These are phyloP conservation scores for Microdon myrmicae DNA, from an alignment of 2,888 invertebrate species.

Conservation along the genomic window DNA sequence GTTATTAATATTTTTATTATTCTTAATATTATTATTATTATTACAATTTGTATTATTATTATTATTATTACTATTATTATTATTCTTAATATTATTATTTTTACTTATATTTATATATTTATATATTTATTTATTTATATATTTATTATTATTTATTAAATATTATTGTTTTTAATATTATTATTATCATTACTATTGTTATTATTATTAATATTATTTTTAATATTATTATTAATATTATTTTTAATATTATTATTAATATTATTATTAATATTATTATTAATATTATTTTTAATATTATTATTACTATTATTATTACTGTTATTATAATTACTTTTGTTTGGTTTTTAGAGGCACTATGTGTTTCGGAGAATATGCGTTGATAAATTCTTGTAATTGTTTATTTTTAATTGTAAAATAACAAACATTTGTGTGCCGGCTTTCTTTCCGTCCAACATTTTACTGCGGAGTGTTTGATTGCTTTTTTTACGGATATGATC, in stretches of 20 bases:
- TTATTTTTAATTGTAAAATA: conserved; percentile 19
- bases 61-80: too few species aligned
- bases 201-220: too few species aligned
- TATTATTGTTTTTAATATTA: too few species aligned
- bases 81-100: too few species aligned
- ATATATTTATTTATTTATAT: too few species aligned
- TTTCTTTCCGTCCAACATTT: conserved; percentile 28
- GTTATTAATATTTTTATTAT: neutral
- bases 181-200: too few species aligned
- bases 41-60: too few species aligned
- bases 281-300: neutral
- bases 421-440: conserved; percentile 15
- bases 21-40: neutral
- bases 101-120: too few species aligned
- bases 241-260: too few species aligned
- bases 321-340: neutral
- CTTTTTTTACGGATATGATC: too few species aligned
- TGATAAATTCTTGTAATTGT: conserved; percentile 9
- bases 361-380: conserved; percentile 20
- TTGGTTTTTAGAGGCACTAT: conserved; percentile 2
- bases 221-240: too few species aligned
- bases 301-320: neutral
- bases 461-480: conserved; percentile 14
- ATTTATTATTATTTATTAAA: too few species aligned
- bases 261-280: neutral